Percentiles rank a stretch among this genome's conserved stretches.
These are phyloP conservation scores for Cosmia trapezina DNA, from an alignment of 2,888 invertebrate genomes.

Conservation along the genomic window DNA sequence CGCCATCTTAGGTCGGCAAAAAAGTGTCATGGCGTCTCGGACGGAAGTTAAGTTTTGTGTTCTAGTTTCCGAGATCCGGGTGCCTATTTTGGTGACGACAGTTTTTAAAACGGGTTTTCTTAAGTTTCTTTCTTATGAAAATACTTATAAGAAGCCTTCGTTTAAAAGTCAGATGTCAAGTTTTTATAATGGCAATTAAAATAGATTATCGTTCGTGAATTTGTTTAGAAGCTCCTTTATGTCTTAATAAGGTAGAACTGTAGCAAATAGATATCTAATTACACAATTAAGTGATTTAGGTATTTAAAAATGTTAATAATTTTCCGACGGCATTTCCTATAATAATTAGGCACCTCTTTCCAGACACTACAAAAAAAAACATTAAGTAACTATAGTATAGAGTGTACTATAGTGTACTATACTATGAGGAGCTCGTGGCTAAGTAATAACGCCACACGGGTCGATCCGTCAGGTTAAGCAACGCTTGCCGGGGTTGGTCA, in stretches of 20 bases:
- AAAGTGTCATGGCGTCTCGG: slow-evolving; percentile 88
- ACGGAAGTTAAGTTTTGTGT: slow-evolving; percentile 73
- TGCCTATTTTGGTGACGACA: slow-evolving; percentile 31
- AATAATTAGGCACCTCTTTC: neutral
- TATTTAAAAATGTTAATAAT: neutral
- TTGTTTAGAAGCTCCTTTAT: neutral
- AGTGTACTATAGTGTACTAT: no score
- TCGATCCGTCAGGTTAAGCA: no score
- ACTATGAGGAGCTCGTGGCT: no score
- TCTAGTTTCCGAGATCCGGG: slow-evolving; percentile 68
- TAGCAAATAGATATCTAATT: neutral
- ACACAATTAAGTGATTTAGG: neutral
- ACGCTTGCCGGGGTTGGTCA: no score
- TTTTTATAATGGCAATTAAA: slow-evolving; percentile 20
- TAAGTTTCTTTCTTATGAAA: neutral
- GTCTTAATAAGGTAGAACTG: neutral
- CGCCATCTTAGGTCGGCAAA: slow-evolving; percentile 89
- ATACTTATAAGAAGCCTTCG: neutral
- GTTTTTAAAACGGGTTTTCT: neutral
- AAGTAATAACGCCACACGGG: no score
- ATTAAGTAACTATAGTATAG: no score
- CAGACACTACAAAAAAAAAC: neutral
- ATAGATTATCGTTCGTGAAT: neutral
- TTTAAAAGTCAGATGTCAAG: slow-evolving; percentile 15
- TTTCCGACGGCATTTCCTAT: neutral